Conservation (phyloP, 2,113 vertebrate genomes). For the Melanerpes formicivorus region DNA sequence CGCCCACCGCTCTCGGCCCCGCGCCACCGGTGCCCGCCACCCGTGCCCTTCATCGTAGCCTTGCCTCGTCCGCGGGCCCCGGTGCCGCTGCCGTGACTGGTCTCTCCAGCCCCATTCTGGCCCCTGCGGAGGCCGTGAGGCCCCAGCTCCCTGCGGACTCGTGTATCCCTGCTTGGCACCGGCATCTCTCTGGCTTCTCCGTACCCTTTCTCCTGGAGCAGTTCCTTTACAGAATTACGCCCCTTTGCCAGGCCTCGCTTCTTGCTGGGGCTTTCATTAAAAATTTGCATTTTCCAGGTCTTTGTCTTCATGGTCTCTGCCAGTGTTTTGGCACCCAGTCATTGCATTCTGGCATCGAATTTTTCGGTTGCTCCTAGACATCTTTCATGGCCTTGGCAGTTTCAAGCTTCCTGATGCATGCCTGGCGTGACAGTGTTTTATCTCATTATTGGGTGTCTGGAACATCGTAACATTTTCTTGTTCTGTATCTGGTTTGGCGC, state of each 20-base stretch:
- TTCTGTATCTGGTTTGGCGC: neutral
- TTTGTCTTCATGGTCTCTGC: neutral
- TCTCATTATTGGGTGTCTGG: neutral
- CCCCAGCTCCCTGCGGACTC: neutral
- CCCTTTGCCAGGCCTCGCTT: neutral
- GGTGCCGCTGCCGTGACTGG: neutral
- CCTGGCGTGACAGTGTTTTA: neutral
- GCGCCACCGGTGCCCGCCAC: rapidly evolving
- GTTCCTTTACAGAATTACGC: neutral
- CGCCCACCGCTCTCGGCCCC: neutral
- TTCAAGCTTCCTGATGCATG: neutral
- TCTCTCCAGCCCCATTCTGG: too few relatives aligned
- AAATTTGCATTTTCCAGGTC: neutral
- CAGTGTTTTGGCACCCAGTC: neutral
- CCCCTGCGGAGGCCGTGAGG: neutral
- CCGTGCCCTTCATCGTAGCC: rapidly evolving
- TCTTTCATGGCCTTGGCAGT: neutral
- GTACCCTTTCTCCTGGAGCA: neutral
- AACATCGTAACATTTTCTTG: rapidly evolving
- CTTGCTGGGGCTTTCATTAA: neutral
- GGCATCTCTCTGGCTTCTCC: neutral
- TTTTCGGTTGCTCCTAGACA: neutral
- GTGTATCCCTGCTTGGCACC: neutral
- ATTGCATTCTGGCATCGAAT: neutral
- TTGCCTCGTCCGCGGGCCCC: neutral